These are phyloP conservation scores for Hucho hucho DNA, from an alignment of 2,113 vertebrate species.

Conservation along the genomic window DNA sequence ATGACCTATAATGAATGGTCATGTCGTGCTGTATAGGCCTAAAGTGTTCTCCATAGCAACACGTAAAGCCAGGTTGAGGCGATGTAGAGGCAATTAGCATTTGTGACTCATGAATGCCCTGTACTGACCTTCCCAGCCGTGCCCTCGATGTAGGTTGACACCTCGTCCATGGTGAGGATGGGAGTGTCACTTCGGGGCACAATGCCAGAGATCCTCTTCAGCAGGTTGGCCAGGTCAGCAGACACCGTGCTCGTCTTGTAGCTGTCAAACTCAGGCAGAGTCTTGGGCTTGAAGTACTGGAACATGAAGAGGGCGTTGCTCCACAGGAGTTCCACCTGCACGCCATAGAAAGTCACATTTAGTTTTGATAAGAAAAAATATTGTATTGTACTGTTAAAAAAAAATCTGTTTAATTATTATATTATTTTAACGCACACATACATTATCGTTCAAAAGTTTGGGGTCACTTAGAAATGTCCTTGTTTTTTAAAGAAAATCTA, in stretches of 20 bases:
- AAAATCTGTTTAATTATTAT: not conserved
- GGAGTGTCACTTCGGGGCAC: conserved; percentile 83
- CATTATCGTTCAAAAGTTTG: not conserved
- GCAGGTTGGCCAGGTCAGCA: conserved; percentile 92
- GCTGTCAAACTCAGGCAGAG: conserved; percentile 95
- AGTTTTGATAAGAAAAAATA: not conserved
- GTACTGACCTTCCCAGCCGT: conserved; percentile 81
- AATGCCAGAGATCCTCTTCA: conserved; percentile 87
- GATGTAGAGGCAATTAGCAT: not conserved
- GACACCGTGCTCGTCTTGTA: conserved; percentile 98
- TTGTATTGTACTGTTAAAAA: not conserved
- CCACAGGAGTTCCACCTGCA: conserved; percentile 92
- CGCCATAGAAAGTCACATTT: conserved; percentile 16
- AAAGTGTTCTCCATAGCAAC: not conserved
- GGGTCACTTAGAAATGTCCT: too few relatives aligned
- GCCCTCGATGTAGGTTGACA: conserved; percentile 91
- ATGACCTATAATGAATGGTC: not conserved
- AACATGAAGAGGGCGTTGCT: conserved; percentile 92
- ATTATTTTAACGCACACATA: not conserved
- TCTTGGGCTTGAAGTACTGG: conserved; percentile 96
- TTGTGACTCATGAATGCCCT: conserved; percentile 8
- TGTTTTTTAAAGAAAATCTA: too few relatives aligned
- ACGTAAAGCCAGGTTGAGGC: not conserved
- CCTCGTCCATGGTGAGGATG: conserved; percentile 83
- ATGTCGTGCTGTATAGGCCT: not conserved